These are phyloP conservation scores for Caenorhabditis panamensis DNA, from an alignment of 2,888 invertebrate genomes.

Conservation along the genomic window DNA sequence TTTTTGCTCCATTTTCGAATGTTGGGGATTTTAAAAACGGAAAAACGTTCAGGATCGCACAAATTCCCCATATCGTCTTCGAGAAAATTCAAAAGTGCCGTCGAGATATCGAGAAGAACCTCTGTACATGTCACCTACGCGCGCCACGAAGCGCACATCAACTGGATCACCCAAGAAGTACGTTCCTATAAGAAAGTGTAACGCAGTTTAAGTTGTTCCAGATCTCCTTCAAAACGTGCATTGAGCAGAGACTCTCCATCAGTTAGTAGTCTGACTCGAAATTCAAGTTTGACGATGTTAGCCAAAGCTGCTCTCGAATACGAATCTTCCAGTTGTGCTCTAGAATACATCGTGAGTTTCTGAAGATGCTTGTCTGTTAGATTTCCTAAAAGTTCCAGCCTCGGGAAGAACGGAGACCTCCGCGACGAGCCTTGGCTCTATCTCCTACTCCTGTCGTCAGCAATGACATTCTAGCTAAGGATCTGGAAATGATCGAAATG, in stretches of 20 bases:
- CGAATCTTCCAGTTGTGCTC: conserved; percentile 33
- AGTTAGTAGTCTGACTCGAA: conserved; percentile 20
- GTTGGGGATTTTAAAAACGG: neutral
- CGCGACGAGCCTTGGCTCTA: conserved; percentile 34
- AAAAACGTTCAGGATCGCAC: conserved; percentile 38
- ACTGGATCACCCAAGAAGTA: conserved; percentile 55
- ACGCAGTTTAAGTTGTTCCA: too few relatives aligned
- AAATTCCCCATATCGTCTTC: conserved; percentile 65
- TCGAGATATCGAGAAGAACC: conserved; percentile 70
- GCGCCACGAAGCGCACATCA: conserved; percentile 31
- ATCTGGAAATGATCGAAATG: conserved; percentile 41
- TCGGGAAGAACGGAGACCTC: conserved; percentile 32
- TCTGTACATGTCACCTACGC: conserved; percentile 27
- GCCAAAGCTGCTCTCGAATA: conserved; percentile 48
- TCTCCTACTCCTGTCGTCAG: conserved; percentile 16
- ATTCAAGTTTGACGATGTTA: conserved; percentile 46
- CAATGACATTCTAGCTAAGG: conserved; percentile 34
- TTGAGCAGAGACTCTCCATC: conserved; percentile 42
- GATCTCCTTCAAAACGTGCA: conserved; percentile 44
- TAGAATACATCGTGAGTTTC: conserved; percentile 33
- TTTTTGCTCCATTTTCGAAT: neutral
- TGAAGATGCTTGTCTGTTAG: neutral
- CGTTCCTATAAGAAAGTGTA: neutral
- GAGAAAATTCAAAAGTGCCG: conserved; percentile 66
- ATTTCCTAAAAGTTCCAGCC: conserved; percentile 17